These are phyloP conservation scores for Orientallactaga sibirica DNA, from an alignment of 2,797 vertebrate genomes.

Conservation along the genomic window DNA sequence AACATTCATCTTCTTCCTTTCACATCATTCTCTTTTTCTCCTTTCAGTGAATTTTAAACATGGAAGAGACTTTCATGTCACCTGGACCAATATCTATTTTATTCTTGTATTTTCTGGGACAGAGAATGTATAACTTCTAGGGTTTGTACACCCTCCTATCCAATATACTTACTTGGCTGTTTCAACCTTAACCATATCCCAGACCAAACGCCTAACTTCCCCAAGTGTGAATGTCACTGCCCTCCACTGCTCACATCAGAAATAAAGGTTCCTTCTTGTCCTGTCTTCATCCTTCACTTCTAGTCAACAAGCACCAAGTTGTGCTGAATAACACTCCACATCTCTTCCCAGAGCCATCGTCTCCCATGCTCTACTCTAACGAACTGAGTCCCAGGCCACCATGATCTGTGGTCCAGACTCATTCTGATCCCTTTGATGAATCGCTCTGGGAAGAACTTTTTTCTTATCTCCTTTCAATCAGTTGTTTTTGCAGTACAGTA, in stretches of 20 bases:
- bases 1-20: not conserved
- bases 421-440: not conserved
- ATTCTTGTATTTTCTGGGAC: not conserved
- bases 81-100: not conserved
- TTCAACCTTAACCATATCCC: not conserved
- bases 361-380: not conserved
- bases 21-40: not conserved
- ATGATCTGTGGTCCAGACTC: not conserved
- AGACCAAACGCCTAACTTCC: not conserved
- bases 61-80: not conserved
- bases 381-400: not conserved
- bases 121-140: not conserved
- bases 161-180: not conserved
- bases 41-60: slow-evolving; percentile 39
- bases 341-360: not conserved
- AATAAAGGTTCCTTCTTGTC: not conserved
- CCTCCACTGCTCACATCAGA: not conserved
- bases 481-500: not conserved
- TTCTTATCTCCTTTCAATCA: not conserved
- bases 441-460: not conserved
- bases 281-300: not conserved
- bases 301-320: not conserved
- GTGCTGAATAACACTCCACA: not conserved
- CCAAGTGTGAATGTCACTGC: not conserved
- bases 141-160: not conserved